Base-by-base conservation (phyloP, 2,888 invertebrate species). In the Drosophila multiciliata region DNA sequence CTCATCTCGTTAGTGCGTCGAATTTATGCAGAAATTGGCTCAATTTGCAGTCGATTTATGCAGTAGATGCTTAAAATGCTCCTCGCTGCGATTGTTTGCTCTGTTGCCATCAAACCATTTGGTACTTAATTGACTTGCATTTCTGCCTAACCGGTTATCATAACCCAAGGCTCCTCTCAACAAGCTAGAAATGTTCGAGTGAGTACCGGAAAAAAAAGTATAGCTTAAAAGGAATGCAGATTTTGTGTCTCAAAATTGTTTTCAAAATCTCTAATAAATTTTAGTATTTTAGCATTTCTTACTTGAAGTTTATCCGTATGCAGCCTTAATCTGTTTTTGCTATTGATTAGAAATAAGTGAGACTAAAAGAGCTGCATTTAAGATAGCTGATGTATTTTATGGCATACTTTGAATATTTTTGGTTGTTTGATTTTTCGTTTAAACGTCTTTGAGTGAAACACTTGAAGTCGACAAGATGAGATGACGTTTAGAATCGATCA, bases 111-210 rank as follows among this genome's bases (percentile, higher is more conserved):
- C 69, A 73, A 80, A 73, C 83, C 88, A 80, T 90, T 90, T 90
- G 90, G 78, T 90, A 89, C 90, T 89, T 90, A 89, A 89, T 89
- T 89, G 88, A 90, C 89, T 89, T 89, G 88, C 90, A 89, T 78
- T 85, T 84, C 68, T 74, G 72, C 70, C 54, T 71, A 57, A 48
- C n/a, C 65, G 64, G 59, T 84, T 75, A 69, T 50, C 75, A 59
- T 81, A 78, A 82, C 52, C 26, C 35, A 26, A 5, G n/a, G 11
- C 20, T 11, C 17, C 15, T 17, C 17, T 23, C 23, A 5, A 4
- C 11, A 20, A 1, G 20, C 12, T 63, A 64, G 66, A 53, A 61
- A 64, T 75, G 53, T 15, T 23, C 33, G 45, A 53, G 59, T 45
- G 67, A 59, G 11, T n/a, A 26, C 15, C 9, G 55, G 48, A 6